phyloP scores from a whole-genome alignment of 1,140 invertebrate species.

The Polypedilum pembai region DNA sequence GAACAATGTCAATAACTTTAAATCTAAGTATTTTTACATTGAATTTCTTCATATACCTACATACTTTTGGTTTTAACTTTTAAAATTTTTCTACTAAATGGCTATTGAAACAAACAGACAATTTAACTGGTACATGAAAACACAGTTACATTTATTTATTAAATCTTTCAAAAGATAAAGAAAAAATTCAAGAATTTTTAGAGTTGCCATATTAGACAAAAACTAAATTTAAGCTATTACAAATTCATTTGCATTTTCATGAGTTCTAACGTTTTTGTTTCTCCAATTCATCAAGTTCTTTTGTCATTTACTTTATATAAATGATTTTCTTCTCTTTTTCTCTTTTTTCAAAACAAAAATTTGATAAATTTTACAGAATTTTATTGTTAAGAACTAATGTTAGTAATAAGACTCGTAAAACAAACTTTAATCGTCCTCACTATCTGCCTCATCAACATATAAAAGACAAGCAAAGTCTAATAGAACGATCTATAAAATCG shows the following conservation, averaged over 20 bases:
- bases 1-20: constrained; percentile 4
- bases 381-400: not conserved
- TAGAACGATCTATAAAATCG: not conserved
- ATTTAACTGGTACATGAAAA: not conserved
- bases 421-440: not conserved
- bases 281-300: too few species aligned
- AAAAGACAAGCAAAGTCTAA: not conserved
- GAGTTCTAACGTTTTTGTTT: too few species aligned
- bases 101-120: not conserved
- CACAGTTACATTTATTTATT: not conserved
- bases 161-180: too few species aligned
- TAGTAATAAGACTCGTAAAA: not conserved
- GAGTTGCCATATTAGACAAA: too few species aligned
- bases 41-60: not conserved
- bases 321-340: not conserved
- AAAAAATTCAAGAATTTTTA: too few species aligned
- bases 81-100: not conserved
- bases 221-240: too few species aligned
- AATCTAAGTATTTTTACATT: not conserved
- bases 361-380: not conserved
- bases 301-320: too few species aligned
- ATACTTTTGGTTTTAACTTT: not conserved
- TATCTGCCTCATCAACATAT: constrained; percentile 17
- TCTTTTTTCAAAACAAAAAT: not conserved
- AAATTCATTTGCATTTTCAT: too few species aligned